phyloP scores from a whole-genome alignment of 2,797 vertebrate species.

The Naso thynnoides region DNA sequence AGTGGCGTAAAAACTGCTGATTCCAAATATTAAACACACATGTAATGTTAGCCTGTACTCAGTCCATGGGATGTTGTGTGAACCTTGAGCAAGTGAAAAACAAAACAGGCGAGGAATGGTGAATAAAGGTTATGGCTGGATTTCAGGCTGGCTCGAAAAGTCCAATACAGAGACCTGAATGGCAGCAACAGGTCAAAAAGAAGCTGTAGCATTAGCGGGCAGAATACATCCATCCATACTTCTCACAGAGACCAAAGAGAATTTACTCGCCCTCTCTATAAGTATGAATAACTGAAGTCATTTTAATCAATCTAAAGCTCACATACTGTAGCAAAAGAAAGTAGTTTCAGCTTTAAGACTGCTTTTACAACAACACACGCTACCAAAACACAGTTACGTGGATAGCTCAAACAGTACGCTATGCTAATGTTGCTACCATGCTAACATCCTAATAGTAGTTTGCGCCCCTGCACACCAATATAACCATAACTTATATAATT shows the following conservation, averaged over 20 bases:
- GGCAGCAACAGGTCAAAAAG: conserved; percentile 2
- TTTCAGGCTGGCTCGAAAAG: conserved; percentile 3
- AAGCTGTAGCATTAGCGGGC: background rate
- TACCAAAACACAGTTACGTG: too few relatives aligned
- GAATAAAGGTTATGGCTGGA: conserved; percentile 25
- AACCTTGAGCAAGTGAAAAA: conserved; percentile 38
- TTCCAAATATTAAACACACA: conserved; percentile 13
- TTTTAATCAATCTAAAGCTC: background rate
- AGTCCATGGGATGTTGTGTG: conserved; percentile 32
- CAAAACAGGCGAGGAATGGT: conserved; percentile 23
- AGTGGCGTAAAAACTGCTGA: conserved; percentile 4
- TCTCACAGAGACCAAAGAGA: background rate
- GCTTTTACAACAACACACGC: too few relatives aligned
- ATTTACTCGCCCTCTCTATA: background rate
- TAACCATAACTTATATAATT: background rate
- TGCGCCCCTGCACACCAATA: background rate
- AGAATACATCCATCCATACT: conserved; percentile 1
- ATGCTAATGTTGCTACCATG: too few relatives aligned
- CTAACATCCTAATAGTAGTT: too few relatives aligned
- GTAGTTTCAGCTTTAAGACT: too few relatives aligned
- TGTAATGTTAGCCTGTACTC: background rate
- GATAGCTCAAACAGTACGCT: too few relatives aligned
- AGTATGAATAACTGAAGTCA: conserved; percentile 3
- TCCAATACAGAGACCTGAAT: background rate
- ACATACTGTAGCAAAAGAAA: background rate